Conservation (phyloP, 2,797 vertebrate genomes). For the Poecilia wingei region DNA sequence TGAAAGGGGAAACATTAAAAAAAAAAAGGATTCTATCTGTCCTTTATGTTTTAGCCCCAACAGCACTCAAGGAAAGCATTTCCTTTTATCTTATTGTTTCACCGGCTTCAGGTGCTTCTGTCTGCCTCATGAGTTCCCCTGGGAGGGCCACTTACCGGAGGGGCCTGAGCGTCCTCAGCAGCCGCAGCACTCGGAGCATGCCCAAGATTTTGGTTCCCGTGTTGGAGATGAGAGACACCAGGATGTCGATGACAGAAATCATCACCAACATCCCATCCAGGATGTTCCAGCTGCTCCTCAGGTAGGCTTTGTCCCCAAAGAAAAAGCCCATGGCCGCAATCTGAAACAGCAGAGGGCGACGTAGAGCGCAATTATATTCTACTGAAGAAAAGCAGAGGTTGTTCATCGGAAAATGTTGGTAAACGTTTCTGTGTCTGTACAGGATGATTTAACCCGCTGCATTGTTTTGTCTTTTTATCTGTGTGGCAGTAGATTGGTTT, state of each 20-base stretch:
- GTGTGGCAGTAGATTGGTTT: slow-evolving; percentile 2
- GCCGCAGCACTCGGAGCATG: slow-evolving; percentile 92
- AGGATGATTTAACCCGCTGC: background rate
- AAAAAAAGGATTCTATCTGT: too few species aligned
- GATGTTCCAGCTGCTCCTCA: slow-evolving; percentile 97
- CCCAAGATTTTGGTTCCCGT: slow-evolving; percentile 95
- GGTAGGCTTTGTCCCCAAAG: slow-evolving; percentile 91
- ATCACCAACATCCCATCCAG: slow-evolving; percentile 95
- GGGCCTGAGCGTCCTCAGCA: slow-evolving; percentile 92
- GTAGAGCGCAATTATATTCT: background rate
- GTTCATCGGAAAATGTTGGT: background rate
- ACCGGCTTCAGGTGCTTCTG: slow-evolving; percentile 1
- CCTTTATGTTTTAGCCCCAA: background rate
- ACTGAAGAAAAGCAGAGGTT: background rate
- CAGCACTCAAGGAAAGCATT: background rate
- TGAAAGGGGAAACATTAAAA: background rate
- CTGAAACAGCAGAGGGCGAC: slow-evolving; percentile 69
- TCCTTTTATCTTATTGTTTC: background rate
- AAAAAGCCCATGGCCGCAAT: slow-evolving; percentile 93
- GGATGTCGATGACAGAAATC: slow-evolving; percentile 95
- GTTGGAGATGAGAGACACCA: slow-evolving; percentile 94
- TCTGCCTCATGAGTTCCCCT: background rate
- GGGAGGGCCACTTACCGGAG: slow-evolving; percentile 81
- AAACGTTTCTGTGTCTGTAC: background rate
- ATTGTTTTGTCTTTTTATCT: background rate